Base-by-base conservation (phyloP, 2,797 vertebrate species). In the Phoebastria nigripes region DNA sequence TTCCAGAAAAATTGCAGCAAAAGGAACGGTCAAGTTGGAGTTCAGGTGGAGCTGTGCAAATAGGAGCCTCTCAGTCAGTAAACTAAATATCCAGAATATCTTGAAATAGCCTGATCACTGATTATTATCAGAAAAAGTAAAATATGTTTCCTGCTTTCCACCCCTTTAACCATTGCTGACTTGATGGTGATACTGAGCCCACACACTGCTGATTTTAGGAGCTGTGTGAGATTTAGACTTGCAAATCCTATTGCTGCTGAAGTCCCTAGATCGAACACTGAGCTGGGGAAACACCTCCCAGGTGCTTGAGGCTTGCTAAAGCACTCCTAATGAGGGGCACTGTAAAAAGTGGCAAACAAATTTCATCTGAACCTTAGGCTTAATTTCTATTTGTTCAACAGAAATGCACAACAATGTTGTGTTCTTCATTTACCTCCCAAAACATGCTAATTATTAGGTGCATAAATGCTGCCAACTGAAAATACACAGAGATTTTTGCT, bases 281-380 rank as follows among this genome's bases (percentile, higher is more conserved):
- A 28, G 4, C 4, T 63, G 12, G 8, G 4, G 6, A 78, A 90
- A 71, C 15, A 61, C 4, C 2, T 59, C 8, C 9, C 22, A 47
- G 3, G 6, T 42, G 8, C 12, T 21, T 37, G 12, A 69, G 13
- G 18, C 4, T 82, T 82, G 6, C 20, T 42, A 3, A 8, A n/a
- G 6, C 12, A 35, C 5, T 90, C 12, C 20, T 61, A 9, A 25
- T 1, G 8, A 7, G 2, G 4, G 1, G 4, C 18, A 42, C 3
- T 6, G 10, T 62, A 59, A 87, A 78, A 72, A 54, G 6, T 5
- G 7, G 11, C 6, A 92, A 69, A 82, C 6, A 17, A 8, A 41
- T 18, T 54, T 77, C 0, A 20, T 58, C 28, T 58, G 49, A 70
- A 55, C 12, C 3, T 54, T 42, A 44, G 9, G 6, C 5, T 54